These are phyloP conservation scores for Lasioglossum lativentre DNA, from an alignment of 2,888 invertebrate genomes.

Conservation along the genomic window DNA sequence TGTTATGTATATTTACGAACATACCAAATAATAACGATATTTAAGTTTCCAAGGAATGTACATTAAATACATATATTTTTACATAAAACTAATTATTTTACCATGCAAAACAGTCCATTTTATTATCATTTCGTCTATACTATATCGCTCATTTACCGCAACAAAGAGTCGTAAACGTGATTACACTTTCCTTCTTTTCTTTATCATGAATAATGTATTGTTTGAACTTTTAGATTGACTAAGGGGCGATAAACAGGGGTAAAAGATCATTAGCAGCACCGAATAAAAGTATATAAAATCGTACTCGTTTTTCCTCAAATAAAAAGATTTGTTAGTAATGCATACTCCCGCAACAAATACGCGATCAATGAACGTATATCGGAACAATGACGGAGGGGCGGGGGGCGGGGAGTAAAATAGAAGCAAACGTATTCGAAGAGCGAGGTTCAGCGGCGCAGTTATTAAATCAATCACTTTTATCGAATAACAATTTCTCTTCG, in stretches of 20 bases:
- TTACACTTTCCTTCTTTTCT: not conserved
- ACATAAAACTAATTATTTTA: not conserved
- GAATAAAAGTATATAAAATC: not conserved
- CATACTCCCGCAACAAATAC: not conserved
- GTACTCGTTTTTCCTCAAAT: not conserved
- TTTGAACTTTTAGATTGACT: not conserved
- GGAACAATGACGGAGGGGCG: not conserved
- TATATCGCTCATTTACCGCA: not conserved
- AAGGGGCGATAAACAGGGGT: not conserved
- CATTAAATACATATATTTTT: constrained; percentile 43
- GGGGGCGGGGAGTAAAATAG: not conserved
- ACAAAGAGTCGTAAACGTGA: not conserved
- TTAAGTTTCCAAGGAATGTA: constrained; percentile 37
- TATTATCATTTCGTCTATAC: not conserved
- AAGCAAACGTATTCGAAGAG: not conserved
- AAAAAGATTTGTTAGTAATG: not conserved
- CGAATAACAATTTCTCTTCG: constrained; percentile 13
- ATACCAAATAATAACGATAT: constrained; percentile 34
- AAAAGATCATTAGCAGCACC: not conserved
- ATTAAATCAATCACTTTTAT: not conserved
- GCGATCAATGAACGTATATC: not conserved
- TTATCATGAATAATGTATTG: not conserved
- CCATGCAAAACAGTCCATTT: not conserved
- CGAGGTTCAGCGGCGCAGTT: not conserved
- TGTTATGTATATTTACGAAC: constrained; percentile 34